These are phyloP conservation scores for Orthosia gracilis DNA, from an alignment of 2,888 invertebrate genomes.

Conservation along the genomic window DNA sequence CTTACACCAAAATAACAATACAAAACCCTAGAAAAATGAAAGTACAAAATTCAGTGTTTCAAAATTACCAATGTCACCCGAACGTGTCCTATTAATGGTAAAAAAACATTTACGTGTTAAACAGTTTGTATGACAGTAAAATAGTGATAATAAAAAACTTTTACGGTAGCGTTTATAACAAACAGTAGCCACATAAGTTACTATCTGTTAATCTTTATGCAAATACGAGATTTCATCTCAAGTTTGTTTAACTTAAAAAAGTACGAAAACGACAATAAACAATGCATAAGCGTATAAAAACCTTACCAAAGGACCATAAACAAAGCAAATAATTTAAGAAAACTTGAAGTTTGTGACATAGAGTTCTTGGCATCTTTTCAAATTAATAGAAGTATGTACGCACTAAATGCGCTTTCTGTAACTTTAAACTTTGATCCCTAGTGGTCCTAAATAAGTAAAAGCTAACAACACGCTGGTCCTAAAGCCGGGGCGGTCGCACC, in stretches of 20 bases:
- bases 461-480: too few relatives aligned
- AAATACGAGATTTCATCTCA: conserved; percentile 40
- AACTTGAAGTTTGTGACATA: not conserved
- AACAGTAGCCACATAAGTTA: conserved; percentile 36
- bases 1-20: not conserved
- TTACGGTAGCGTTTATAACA: conserved; percentile 6
- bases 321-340: not conserved
- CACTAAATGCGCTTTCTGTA: not conserved
- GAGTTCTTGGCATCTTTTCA: not conserved
- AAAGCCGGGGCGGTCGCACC: too few relatives aligned
- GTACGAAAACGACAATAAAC: conserved; percentile 18
- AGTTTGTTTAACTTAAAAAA: conserved; percentile 22
- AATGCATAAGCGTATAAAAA: not conserved
- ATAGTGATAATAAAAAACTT: conserved; percentile 16
- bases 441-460: too few relatives aligned
- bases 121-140: not conserved
- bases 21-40: not conserved
- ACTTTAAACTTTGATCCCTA: not conserved
- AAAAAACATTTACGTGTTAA: not conserved
- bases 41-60: not conserved
- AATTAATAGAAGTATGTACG: not conserved
- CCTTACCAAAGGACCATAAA: too few relatives aligned
- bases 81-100: not conserved
- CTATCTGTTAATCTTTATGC: conserved; percentile 47
- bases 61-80: conserved; percentile 1